Evolutionary conservation across 2,797 vertebrate species (phyloP), one percentile per base, ranked within the genome.

Genomic region (Prionace glauca): DNA sequence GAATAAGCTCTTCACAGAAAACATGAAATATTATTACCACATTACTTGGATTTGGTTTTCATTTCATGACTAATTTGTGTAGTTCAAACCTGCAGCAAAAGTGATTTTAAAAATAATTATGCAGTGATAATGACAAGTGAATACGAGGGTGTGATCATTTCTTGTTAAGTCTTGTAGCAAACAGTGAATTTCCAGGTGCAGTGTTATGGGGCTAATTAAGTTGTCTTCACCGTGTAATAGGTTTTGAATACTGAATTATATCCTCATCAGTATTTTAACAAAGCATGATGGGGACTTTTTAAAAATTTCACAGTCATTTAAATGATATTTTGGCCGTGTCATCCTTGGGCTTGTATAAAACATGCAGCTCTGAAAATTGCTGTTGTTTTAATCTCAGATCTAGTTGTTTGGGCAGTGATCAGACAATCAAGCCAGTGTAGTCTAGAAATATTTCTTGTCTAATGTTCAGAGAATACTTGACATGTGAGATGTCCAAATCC

Each of bases 201-300:
- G n/a, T 69, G 65, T 69, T 93, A 65, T 93, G 69, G 90, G 90
- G 90, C 90, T 93, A 93, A 93, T 93, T 93, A 93, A 69, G 32
- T 69, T 93, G 90, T 41, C 62, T 93, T 93, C 18, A 22, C 20
- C 20, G 32, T 22, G 16, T 41, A 93, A 93, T 93, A 69, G 62
- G 90, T 93, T 41, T 93, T 93, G 62, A 69, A 67, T 93, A 93
- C 50, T 92, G 62, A 69, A 92, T 92, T n/a, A 69, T 67, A 92
- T 67, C 18, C 60, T 29, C 67, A 93, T 93, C 67, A 69, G 60
- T 12, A 67, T n/a, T 36, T 93, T 93, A 87, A 93, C 65, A 69
- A 67, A 67, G 65, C 36, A 41, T 41, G 65, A 69, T 67, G 41
- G 20, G 41, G 62, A 67, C 41, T n/a, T 93, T 65, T 12, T 29